Conservation (phyloP, 1,140 invertebrate genomes). For the Trachymyrmex septentrionalis region DNA sequence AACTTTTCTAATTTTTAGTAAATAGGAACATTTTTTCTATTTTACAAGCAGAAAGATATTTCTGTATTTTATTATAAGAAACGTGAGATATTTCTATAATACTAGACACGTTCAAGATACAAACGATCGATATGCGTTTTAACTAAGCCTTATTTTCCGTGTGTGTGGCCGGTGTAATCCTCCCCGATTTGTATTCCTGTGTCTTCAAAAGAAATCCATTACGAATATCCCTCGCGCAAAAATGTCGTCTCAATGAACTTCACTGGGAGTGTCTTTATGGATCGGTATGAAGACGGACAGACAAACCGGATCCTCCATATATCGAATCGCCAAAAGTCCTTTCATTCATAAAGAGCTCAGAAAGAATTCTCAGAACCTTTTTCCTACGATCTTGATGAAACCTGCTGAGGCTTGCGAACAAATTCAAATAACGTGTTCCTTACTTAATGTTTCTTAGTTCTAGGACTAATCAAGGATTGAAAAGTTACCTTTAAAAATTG, state of each 20-base stretch:
- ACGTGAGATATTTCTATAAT: not conserved
- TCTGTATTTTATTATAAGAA: conserved; percentile 15
- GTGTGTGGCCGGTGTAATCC: conserved; percentile 29
- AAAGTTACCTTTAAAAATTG: not conserved
- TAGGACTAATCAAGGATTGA: not conserved
- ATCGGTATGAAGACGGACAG: not conserved
- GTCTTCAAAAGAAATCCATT: conserved; percentile 11
- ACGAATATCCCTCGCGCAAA: conserved; percentile 17
- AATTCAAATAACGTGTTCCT: not conserved
- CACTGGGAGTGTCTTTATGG: conserved; percentile 27
- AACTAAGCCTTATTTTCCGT: conserved; percentile 5
- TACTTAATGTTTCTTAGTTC: not conserved
- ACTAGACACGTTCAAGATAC: not conserved
- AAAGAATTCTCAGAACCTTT: not conserved
- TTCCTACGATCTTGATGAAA: conserved; percentile 2
- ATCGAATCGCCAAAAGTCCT: not conserved
- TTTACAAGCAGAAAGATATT: conserved; percentile 1
- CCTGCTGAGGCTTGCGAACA: not conserved
- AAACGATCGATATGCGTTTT: conserved; percentile 11
- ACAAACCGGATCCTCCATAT: conserved; percentile 44
- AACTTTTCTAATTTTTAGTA: not conserved
- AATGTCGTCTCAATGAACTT: conserved; percentile 28
- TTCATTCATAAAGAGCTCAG: conserved; percentile 26
- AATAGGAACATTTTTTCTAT: not conserved
- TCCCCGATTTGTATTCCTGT: not conserved